Base-by-base conservation (phyloP, 2,888 invertebrate genomes). In the Mimas tiliae region DNA sequence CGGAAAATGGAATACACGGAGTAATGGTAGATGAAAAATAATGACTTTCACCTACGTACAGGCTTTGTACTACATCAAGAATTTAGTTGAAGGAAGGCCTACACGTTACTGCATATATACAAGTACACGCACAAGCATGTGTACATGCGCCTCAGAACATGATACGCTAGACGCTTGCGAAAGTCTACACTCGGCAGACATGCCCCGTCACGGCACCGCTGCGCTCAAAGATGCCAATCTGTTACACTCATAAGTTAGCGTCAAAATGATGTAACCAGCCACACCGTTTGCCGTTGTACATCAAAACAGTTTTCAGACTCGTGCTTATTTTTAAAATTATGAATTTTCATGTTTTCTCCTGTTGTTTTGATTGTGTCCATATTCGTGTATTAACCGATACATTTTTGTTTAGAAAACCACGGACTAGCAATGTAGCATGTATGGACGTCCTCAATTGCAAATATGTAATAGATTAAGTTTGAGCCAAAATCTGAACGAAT, bases 121-220 rank as follows among this genome's bases (percentile, higher is more conserved):
- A 4, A 34, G 55, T 55, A 16, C 19, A 42, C 12, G 58, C 16
- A 3, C 38, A 64, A n/a, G 6, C 58, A 27, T 51, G 42, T 64
- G 6, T n/a, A 19, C 27, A 21, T 42, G 16, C 14, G 42, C 7
- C 42, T 53, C 27, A 16, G 42, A 64, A 45, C 52, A 52, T 52
- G 38, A 64, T 27, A 64, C 45, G n/a, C 27, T 21, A 87, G 84
- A 85, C 78, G 79, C 80, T 88, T 87, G 86, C 85, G 88, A 90
- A 89, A 90, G 86, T 89, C 80, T 80, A 73, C 79, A 82, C 85
- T 89, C 80, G 80, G 74, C 78, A 82, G 80, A 83, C 82, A 79
- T 83, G 85, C 83, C 81, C 81, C 86, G 88, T 88, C 86, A 87
- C 85, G 88, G 86, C 79, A 83, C 80, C 81, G 79, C 77, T 75